Base-by-base conservation (phyloP, 1,140 invertebrate species). In the Zaprionus vittiger region DNA sequence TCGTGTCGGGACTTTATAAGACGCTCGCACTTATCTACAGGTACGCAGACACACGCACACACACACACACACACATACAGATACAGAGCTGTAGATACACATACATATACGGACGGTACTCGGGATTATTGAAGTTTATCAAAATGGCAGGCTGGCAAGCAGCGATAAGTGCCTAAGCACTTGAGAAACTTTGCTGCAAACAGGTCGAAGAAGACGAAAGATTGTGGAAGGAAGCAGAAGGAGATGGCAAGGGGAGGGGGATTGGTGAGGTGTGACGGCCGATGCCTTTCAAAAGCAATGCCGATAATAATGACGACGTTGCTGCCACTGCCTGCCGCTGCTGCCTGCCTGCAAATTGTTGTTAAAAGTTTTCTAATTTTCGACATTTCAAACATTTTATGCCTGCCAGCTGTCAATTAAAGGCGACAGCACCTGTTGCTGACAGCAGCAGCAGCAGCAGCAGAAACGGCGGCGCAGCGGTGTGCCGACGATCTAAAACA, bases 281-380 rank as follows among this genome's bases (percentile, higher is more conserved):
- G 24, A 41, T 34, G 59, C 67, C 73, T 71, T 75, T 75, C 63
- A 77, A 62, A 76, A 66, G 74, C 68, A 65, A 67, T 66, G 77
- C 77, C 80, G 80, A 90, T 90, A 72, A 89, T 90, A 89, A 81
- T 81, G 81, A 76, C 70, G 74, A 89, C 34, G 64, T 38, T 52
- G 28, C 28, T 9, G 28, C 28, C 28, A 26, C 24, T 26, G 24
- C 24, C 24, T 56, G 73, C 59, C 22, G 31, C 24, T 22, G 11
- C 20, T 5, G 20, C 31, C 31, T 64, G 47, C 22, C 20, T 20
- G 37, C 47, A 55, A 70, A 83, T 86, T 89, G 85, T 85, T 90
- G 85, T 90, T 85, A 90, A 90, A 91, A 90, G 86, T 90, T 90
- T 90, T 90, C 86, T 90, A 91, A 90, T 90, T 90, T 91, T 85